phyloP scores from a whole-genome alignment of 2,113 vertebrate genomes.

The Atractosteus spatula region DNA sequence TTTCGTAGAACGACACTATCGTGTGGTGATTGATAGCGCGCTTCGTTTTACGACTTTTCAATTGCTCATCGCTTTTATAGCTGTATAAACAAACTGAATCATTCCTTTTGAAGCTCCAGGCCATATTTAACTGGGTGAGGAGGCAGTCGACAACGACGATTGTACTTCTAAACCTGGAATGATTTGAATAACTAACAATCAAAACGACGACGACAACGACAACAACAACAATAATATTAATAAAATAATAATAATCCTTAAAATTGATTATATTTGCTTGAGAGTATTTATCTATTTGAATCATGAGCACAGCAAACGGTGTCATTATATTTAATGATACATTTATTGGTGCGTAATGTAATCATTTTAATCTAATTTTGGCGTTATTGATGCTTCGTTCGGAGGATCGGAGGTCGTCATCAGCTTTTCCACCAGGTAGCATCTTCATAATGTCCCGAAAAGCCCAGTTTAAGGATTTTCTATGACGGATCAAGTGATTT shows the following conservation, averaged over 20 bases:
- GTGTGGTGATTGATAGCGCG: slow-evolving; percentile 83
- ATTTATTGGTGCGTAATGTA: background rate
- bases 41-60: slow-evolving; percentile 91
- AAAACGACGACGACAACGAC: too few species aligned
- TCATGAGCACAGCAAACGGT: too few species aligned
- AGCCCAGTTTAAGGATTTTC: slow-evolving; percentile 77
- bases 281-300: too few species aligned
- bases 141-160: slow-evolving; percentile 16
- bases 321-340: background rate
- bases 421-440: background rate
- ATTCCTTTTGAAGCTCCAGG: slow-evolving; percentile 71
- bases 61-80: slow-evolving; percentile 86
- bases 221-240: too few species aligned
- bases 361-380: background rate
- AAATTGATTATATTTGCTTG: too few species aligned
- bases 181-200: too few species aligned
- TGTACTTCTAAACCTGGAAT: too few species aligned
- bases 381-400: background rate
- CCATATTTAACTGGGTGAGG: slow-evolving; percentile 52
- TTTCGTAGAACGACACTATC: slow-evolving; percentile 69
- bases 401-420: background rate
- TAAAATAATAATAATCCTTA: too few species aligned
- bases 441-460: slow-evolving; percentile 75
- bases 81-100: slow-evolving; percentile 90
- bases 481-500: slow-evolving; percentile 81